A percentile compares a stretch with the other conserved stretches of the same genome.
Conservation (phyloP, 2,797 vertebrate genomes). For the Molossus molossus region DNA sequence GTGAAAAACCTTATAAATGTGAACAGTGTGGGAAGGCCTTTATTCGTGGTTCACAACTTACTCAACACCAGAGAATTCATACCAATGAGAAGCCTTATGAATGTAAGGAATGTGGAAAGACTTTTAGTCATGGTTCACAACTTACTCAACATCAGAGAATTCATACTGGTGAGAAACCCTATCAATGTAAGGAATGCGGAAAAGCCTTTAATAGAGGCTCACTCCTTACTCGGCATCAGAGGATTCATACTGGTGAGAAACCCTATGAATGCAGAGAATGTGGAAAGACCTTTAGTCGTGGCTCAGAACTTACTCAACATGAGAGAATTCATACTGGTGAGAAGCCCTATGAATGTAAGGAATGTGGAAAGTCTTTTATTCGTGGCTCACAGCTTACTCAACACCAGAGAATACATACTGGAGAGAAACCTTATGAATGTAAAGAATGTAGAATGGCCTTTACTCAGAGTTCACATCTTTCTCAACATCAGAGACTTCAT, state of each 20-base stretch:
- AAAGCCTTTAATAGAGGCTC: conserved; percentile 86
- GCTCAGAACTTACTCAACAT: conserved; percentile 87
- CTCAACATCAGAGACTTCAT: conserved; percentile 87
- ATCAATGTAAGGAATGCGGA: conserved; percentile 85
- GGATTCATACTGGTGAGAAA: conserved; percentile 87
- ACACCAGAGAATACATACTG: conserved; percentile 86
- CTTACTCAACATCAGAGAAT: conserved; percentile 85
- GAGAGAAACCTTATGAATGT: conserved; percentile 86
- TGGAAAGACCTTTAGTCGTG: conserved; percentile 87
- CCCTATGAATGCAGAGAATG: conserved; percentile 87
- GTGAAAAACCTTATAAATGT: conserved; percentile 86
- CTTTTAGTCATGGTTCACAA: conserved; percentile 83
- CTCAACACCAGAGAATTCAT: conserved; percentile 86
- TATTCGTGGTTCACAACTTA: conserved; percentile 84
- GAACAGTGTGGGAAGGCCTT: conserved; percentile 85
- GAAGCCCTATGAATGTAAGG: conserved; percentile 86
- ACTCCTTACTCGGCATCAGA: conserved; percentile 85
- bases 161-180: conserved; percentile 84
- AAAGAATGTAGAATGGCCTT: conserved; percentile 86
- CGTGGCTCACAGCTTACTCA: conserved; percentile 87
- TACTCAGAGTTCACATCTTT: conserved; percentile 87
- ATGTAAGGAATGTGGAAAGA: conserved; percentile 85
- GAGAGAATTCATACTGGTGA: conserved; percentile 87
- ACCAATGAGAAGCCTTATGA: conserved; percentile 87
- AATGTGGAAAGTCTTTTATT: conserved; percentile 87